Evolutionary conservation across 2,888 invertebrate species (phyloP).

Genomic region (Eumerus sabulonum): DNA sequence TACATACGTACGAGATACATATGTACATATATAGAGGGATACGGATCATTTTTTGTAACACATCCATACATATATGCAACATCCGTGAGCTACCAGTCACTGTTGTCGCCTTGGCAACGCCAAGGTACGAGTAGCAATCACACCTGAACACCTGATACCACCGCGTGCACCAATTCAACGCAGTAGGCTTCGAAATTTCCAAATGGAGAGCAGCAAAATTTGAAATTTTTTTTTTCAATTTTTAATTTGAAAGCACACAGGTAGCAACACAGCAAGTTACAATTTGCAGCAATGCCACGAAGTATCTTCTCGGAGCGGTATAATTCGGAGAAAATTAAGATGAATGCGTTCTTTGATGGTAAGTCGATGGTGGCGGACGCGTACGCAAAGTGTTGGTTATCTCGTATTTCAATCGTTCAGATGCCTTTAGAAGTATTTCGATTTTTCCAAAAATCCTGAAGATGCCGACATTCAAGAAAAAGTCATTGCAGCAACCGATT

Average conservation of each 20-base stretch:
- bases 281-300: constrained; percentile 71
- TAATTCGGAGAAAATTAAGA: constrained; percentile 70
- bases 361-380: constrained; percentile 13
- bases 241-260: constrained; percentile 17
- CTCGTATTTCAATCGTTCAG: constrained; percentile 42
- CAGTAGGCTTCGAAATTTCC: too few relatives aligned
- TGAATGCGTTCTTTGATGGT: constrained; percentile 73
- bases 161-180: too few relatives aligned
- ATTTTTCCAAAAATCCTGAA: constrained; percentile 73
- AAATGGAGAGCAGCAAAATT: too few relatives aligned
- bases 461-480: constrained; percentile 62
- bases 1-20: too few relatives aligned
- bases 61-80: too few relatives aligned
- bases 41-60: too few relatives aligned
- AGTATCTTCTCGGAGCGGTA: constrained; percentile 74
- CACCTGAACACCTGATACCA: too few relatives aligned
- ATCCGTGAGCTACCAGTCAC: too few relatives aligned
- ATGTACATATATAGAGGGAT: too few relatives aligned
- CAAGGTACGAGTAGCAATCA: too few relatives aligned
- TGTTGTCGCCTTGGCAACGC: too few relatives aligned
- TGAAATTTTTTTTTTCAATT: not conserved
- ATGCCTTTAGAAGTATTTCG: constrained; percentile 69
- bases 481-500: constrained; percentile 6
- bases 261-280: constrained; percentile 11
- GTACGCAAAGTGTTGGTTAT: not conserved